Evolutionary conservation across 1,140 invertebrate species (phyloP).

Genomic region (Antheraea mylitta): DNA sequence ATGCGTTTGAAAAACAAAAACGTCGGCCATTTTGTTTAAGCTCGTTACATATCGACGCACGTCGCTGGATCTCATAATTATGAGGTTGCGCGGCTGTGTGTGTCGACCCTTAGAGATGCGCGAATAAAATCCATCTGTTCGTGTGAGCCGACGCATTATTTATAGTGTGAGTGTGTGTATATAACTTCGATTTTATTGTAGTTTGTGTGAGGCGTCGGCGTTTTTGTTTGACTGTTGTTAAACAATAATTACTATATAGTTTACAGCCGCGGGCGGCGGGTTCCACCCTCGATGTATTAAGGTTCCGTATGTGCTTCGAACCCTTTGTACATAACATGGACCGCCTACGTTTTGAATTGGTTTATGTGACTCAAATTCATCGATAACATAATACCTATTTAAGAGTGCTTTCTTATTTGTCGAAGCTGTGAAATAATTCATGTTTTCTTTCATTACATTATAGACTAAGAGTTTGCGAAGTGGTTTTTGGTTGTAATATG

Average conservation of each 20-base stretch:
- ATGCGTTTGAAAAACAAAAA: conserved; percentile 50
- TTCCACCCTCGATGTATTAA: conserved; percentile 17
- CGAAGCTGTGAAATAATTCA: too few species aligned
- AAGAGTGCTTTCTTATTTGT: too few species aligned
- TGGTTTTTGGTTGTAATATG: too few species aligned
- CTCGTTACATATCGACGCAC: conserved; percentile 74
- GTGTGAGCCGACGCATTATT: conserved; percentile 29
- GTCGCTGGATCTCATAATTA: conserved; percentile 74
- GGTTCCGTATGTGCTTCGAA: conserved; percentile 12
- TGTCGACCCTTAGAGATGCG: conserved; percentile 35
- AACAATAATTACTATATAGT: conserved; percentile 75
- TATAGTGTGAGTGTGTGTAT: conserved; percentile 26
- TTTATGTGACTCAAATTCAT: not conserved
- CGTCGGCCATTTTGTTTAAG: conserved; percentile 73
- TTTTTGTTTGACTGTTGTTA: conserved; percentile 63
- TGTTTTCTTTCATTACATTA: too few species aligned
- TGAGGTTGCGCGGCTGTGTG: conserved; percentile 48
- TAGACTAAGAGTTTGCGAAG: too few species aligned
- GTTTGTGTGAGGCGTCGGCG: conserved; percentile 40
- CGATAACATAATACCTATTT: too few species aligned
- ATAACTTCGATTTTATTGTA: too few species aligned
- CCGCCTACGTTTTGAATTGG: not conserved
- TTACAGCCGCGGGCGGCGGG: conserved; percentile 59
- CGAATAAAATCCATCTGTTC: conserved; percentile 47
- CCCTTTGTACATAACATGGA: conserved; percentile 14